These are phyloP conservation scores for Netelia melanura DNA, from an alignment of 2,888 invertebrate species.

Conservation along the genomic window DNA sequence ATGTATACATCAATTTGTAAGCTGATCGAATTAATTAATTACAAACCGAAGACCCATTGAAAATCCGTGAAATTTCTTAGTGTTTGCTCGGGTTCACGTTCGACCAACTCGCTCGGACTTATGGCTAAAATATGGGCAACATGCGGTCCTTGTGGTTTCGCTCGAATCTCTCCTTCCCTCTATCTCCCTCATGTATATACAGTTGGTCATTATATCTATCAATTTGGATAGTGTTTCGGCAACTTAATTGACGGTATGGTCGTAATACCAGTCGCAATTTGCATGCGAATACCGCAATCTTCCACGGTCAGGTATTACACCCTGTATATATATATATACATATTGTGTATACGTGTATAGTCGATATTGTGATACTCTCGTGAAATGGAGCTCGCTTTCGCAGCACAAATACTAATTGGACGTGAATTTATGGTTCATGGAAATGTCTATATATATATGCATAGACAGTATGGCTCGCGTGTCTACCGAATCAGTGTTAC, in stretches of 20 bases:
- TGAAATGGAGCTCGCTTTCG: neutral
- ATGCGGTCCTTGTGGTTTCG: slow-evolving; percentile 3
- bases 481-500: slow-evolving; percentile 19
- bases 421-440: slow-evolving; percentile 26
- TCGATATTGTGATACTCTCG: neutral
- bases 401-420: slow-evolving; percentile 29
- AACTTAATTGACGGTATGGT: slow-evolving; percentile 29
- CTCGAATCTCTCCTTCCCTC: too few species aligned
- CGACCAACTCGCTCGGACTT: neutral
- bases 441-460: neutral
- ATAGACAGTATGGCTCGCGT: slow-evolving; percentile 20
- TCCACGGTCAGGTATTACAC: slow-evolving; percentile 15
- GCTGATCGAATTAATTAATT: slow-evolving; percentile 26
- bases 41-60: neutral
- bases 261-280: slow-evolving; percentile 28
- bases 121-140: neutral
- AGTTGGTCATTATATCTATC: slow-evolving; percentile 18
- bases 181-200: neutral
- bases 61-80: slow-evolving; percentile 21
- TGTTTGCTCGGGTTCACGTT: neutral
- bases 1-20: slow-evolving; percentile 13
- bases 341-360: neutral
- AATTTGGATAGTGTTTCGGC: slow-evolving; percentile 35
- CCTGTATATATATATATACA: neutral
- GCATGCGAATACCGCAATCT: slow-evolving; percentile 34